Evolutionary conservation across 2,113 vertebrate genomes (phyloP), one percentile per base, ranked within the genome.

Genomic region (Tragulus kanchil): DNA sequence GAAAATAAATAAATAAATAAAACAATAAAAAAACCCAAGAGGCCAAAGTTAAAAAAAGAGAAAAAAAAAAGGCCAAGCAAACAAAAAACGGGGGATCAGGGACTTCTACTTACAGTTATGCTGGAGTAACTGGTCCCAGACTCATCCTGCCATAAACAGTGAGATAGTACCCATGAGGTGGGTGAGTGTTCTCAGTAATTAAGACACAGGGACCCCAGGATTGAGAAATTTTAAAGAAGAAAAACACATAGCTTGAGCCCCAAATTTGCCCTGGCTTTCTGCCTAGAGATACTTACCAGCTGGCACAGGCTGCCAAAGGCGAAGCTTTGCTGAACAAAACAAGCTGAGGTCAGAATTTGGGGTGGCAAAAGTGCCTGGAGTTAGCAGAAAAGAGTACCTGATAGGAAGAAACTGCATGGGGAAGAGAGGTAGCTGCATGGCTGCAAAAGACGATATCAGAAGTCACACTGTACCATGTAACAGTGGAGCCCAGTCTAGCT

Each of bases 221-320:
- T 2, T 87, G 45, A 50, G 81, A 95, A 88, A 58, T 88, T 42
- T 6, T n/a, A 94, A 52, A 81, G 65, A 81, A 96, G 28, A 50
- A 93, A 90, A 92, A 94, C 69, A 86, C 0, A 8, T 90, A 92
- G 90, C 23, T 23, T 75, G 61, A 94, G 9, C 69, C 13, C 67
- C 31, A 50, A 79, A 56, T 87, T 92, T 95, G 52, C 9, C 58
- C 36, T 87, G 85, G 16, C 52, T 88, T 92, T 87, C 81, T 95
- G 69, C 86, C 67, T 83, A 21, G 85, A 67, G 75, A 79, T 45
- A 90, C 89, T 93, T 61, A 82, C 15, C 42, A 95, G 19, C 36
- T 42, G 85, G 58, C 75, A 52, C 26, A 90, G 58, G 36, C 15
- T 85, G 11, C 81, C 36, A 31, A 62, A 90, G 45, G 23, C 52